A percentile compares a stretch with the other conserved stretches of the same genome.
Conservation (phyloP, 2,113 vertebrate genomes). For the Smithornis capensis region DNA sequence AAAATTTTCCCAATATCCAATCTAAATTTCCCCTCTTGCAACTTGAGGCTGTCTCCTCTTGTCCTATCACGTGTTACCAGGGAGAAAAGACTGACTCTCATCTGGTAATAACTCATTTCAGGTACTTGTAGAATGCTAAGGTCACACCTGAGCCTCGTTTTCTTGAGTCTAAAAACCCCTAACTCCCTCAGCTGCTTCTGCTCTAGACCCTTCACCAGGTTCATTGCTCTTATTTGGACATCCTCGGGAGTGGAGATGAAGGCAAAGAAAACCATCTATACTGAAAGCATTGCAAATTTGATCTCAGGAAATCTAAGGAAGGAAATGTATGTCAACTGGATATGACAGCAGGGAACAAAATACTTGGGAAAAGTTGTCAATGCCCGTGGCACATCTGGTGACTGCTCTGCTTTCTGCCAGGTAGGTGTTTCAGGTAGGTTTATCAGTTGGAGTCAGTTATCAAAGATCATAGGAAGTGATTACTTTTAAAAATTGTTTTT, state of each 20-base stretch:
- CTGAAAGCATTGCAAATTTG: neutral
- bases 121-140: neutral
- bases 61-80: neutral
- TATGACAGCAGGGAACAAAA: neutral
- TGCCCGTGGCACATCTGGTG: accelerated
- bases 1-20: neutral
- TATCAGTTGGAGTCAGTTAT: neutral
- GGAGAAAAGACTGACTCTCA: neutral
- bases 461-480: neutral
- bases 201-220: neutral
- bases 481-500: neutral
- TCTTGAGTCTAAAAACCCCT: neutral
- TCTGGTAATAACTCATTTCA: neutral
- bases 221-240: neutral
- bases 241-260: neutral
- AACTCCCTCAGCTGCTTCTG: neutral
- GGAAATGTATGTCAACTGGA: neutral
- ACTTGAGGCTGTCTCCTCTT: neutral
- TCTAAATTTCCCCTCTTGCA: neutral
- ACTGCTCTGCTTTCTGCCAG: neutral
- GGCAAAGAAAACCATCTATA: neutral
- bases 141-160: neutral
- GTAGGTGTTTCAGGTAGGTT: neutral
- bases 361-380: neutral
- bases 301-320: neutral